Evolutionary conservation across 2,888 invertebrate species (phyloP).

Genomic region (Drosophila demipolita): DNA sequence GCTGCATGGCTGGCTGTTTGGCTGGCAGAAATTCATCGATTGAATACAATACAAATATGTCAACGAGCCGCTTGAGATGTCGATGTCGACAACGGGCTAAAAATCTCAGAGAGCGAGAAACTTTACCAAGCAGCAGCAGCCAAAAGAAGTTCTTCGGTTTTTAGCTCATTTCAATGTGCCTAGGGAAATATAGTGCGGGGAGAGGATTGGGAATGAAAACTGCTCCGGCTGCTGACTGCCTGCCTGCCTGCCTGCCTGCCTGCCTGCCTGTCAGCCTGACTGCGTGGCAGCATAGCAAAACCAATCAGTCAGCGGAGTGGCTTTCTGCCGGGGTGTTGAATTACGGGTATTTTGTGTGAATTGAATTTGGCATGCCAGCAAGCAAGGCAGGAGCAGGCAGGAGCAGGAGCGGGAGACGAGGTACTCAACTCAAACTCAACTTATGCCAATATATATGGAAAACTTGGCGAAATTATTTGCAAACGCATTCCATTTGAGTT

Average conservation of each 20-base stretch:
- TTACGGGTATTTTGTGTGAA: constrained; percentile 80
- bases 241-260: not conserved
- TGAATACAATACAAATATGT: constrained; percentile 81
- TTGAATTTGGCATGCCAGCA: constrained; percentile 74
- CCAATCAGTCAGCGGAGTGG: constrained; percentile 79
- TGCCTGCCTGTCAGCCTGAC: not conserved
- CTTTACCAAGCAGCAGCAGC: constrained; percentile 23
- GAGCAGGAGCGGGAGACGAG: not conserved
- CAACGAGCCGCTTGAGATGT: constrained; percentile 81
- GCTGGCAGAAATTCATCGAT: constrained; percentile 75
- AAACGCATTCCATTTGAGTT: constrained; percentile 75
- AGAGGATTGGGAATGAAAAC: constrained; percentile 11
- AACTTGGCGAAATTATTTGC: constrained; percentile 68
- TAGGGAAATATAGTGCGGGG: constrained; percentile 35
- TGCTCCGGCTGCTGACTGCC: constrained; percentile 10
- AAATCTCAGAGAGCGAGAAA: constrained; percentile 67
- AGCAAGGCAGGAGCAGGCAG: not conserved
- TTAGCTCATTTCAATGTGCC: constrained; percentile 76
- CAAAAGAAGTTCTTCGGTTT: constrained; percentile 18
- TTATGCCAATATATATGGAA: constrained; percentile 11
- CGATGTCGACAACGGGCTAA: constrained; percentile 54
- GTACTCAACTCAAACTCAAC: constrained; percentile 1
- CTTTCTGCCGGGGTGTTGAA: constrained; percentile 73
- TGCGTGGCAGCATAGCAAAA: constrained; percentile 56
- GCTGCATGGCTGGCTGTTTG: constrained; percentile 32